Conservation (phyloP, 1,140 invertebrate species). For the Latrodectus geometricus region DNA sequence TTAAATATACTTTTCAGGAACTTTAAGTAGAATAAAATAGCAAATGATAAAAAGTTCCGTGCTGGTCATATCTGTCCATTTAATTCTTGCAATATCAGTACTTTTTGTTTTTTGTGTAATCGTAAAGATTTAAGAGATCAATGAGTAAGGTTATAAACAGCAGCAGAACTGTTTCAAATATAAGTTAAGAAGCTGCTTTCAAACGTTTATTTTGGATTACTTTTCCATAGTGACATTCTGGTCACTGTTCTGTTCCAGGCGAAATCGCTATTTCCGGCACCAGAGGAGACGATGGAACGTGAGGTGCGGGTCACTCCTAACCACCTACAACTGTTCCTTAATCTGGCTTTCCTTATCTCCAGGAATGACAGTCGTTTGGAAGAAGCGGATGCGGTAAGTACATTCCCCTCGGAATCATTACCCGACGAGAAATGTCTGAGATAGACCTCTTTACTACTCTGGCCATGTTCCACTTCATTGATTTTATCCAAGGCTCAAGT, state of each 20-base stretch:
- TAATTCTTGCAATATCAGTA: no score
- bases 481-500: not conserved
- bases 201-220: no score
- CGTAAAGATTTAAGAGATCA: no score
- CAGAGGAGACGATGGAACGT: slow-evolving; percentile 66
- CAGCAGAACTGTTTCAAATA: no score
- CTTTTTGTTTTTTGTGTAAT: no score
- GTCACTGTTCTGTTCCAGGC: slow-evolving; percentile 72
- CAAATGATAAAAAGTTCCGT: no score
- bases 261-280: slow-evolving; percentile 89
- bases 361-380: slow-evolving; percentile 68
- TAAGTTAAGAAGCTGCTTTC: no score
- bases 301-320: slow-evolving; percentile 67
- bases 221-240: not conserved
- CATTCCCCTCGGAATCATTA: slow-evolving; percentile 4
- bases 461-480: not conserved
- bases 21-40: no score
- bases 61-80: no score
- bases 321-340: slow-evolving; percentile 71
- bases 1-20: no score
- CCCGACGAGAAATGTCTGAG: slow-evolving; percentile 11
- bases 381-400: slow-evolving; percentile 68
- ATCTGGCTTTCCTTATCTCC: slow-evolving; percentile 69
- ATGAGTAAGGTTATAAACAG: no score
- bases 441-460: not conserved